Evolutionary conservation across 2,888 invertebrate species (phyloP).

Genomic region (Platerodrilus igneus): DNA sequence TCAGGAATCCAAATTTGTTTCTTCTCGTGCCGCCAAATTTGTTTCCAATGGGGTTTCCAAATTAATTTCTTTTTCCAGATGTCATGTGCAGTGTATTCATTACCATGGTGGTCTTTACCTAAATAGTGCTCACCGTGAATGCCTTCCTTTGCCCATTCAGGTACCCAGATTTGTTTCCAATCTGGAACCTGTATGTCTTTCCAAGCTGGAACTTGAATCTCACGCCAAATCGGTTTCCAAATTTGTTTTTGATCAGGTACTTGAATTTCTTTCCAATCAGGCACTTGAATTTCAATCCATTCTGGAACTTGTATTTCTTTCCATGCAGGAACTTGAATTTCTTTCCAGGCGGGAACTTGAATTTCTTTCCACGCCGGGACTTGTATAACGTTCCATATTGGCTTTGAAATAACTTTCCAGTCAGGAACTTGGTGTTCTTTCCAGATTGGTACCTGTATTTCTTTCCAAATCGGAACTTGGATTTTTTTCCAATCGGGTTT

Average conservation of each 20-base stretch:
- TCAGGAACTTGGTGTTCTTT: slow-evolving; percentile 74
- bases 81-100: slow-evolving; percentile 65
- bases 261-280: slow-evolving; percentile 60
- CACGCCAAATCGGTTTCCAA: slow-evolving; percentile 59
- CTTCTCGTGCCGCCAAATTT: slow-evolving; percentile 55
- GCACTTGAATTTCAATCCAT: slow-evolving; percentile 64
- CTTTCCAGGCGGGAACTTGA: slow-evolving; percentile 67
- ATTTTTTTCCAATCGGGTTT: slow-evolving; percentile 70
- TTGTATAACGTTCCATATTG: slow-evolving; percentile 75
- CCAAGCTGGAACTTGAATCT: slow-evolving; percentile 60
- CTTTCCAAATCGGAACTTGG: slow-evolving; percentile 61
- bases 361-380: slow-evolving; percentile 75
- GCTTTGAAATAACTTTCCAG: slow-evolving; percentile 68
- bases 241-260: slow-evolving; percentile 63
- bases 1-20: slow-evolving; percentile 58
- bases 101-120: slow-evolving; percentile 61
- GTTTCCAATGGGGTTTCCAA: slow-evolving; percentile 68
- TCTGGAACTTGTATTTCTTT: slow-evolving; percentile 66
- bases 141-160: slow-evolving; percentile 60
- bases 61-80: slow-evolving; percentile 65
- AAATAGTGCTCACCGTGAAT: slow-evolving; percentile 60
- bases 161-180: slow-evolving; percentile 70
- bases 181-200: slow-evolving; percentile 52
- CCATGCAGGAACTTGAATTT: slow-evolving; percentile 66
- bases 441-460: slow-evolving; percentile 71